Evolutionary conservation across 2,797 vertebrate species (phyloP).

Genomic region (Sylvilagus floridanus): DNA sequence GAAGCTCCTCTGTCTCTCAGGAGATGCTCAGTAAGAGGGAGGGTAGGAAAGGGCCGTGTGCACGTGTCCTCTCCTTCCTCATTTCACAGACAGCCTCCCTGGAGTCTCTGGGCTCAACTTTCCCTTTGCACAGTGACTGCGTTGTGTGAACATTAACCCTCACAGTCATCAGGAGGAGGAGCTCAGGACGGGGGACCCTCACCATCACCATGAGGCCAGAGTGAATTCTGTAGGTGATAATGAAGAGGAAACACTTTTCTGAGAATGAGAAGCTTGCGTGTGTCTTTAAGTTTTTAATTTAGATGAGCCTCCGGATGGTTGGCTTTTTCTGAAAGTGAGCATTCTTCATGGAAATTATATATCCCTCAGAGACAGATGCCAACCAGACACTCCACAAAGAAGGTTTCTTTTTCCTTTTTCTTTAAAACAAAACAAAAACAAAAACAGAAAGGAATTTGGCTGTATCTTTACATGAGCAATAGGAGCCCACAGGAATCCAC

Average conservation of each 20-base stretch:
- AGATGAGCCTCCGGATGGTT: neutral
- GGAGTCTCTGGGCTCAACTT: neutral
- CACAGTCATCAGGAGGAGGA: too few relatives aligned
- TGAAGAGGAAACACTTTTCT: slow-evolving; percentile 19
- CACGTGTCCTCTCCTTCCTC: neutral
- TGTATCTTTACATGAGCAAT: slow-evolving; percentile 76
- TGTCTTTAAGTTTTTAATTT: slow-evolving; percentile 15
- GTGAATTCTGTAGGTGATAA: neutral
- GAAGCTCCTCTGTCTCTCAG: neutral
- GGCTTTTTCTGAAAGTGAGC: slow-evolving; percentile 38
- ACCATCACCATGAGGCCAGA: neutral
- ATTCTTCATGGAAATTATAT: slow-evolving; percentile 59
- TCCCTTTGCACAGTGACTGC: neutral
- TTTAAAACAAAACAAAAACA: neutral
- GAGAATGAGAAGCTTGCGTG: neutral
- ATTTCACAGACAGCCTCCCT: neutral
- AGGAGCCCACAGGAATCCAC: slow-evolving; percentile 78
- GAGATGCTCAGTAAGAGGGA: neutral
- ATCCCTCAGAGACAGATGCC: slow-evolving; percentile 30
- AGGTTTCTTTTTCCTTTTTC: neutral
- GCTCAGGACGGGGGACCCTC: too few relatives aligned
- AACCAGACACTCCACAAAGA: slow-evolving; percentile 21
- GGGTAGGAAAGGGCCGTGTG: neutral
- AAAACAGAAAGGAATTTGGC: slow-evolving; percentile 26
- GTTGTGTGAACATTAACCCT: neutral